Conservation (phyloP, 1,140 invertebrate genomes). For the Anoplolepis gracilipes region DNA sequence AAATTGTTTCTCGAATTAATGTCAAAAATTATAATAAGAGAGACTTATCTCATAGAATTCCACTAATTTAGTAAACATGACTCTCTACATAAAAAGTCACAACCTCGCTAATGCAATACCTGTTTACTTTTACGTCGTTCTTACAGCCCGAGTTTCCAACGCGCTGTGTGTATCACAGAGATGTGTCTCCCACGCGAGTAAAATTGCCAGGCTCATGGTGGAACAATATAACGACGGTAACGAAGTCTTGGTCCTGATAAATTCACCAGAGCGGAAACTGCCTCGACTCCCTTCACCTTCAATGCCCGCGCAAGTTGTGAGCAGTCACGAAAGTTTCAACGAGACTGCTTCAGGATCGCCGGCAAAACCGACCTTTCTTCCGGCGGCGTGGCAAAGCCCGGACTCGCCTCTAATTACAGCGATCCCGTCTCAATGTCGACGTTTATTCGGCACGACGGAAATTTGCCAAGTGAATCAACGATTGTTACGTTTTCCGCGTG, state of each 20-base stretch:
- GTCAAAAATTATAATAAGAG: neutral
- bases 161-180: neutral
- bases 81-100: constrained; percentile 5
- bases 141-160: constrained; percentile 19
- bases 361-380: constrained; percentile 72
- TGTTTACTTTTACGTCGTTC: constrained; percentile 25
- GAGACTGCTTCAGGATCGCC: constrained; percentile 57
- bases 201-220: constrained; percentile 42
- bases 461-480: constrained; percentile 60
- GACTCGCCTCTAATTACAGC: constrained; percentile 73
- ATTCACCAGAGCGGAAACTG: constrained; percentile 63
- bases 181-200: constrained; percentile 51
- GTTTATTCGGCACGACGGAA: constrained; percentile 68
- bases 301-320: constrained; percentile 24
- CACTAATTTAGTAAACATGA: neutral
- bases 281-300: constrained; percentile 11
- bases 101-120: neutral
- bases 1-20: constrained; percentile 8
- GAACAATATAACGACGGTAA: constrained; percentile 61
- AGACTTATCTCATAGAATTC: neutral
- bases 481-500: constrained; percentile 37
- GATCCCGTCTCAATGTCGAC: constrained; percentile 59
- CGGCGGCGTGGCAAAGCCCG: constrained; percentile 60
- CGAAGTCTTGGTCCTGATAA: constrained; percentile 71
- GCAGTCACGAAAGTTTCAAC: constrained; percentile 67